Base-by-base conservation (phyloP, 2,113 vertebrate species). In the Rhadina sibilatrix region DNA sequence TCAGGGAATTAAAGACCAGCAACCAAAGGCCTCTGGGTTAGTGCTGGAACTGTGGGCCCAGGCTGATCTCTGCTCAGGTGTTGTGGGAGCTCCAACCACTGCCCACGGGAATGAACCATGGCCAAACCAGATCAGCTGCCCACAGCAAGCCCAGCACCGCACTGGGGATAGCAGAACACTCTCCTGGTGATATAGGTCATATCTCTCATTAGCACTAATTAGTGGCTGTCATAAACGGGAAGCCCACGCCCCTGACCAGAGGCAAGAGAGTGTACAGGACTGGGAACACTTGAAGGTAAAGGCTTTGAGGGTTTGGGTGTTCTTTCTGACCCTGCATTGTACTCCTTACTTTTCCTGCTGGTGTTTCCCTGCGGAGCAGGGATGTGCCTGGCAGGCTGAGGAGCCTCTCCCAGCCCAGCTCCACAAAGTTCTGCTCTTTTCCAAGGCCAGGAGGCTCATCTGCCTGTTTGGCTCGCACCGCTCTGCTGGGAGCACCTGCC, bases 71-170 rank as follows among this genome's bases (percentile, higher is more conserved):
- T 1, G 10, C 1, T 33, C 42, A 49, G 82, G 75, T 46, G 21
- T 3, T 44, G n/a, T 37, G 72, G 69, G 35, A 81, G 68, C 20
- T 92, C 25, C 50, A 50, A 9, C 28, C 4, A 0, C 49, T 37
- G 63, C 46, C 33, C 0, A 1, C 0, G 0, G 89, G 16, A 20
- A 74, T 56, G 56, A 44, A 22, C 0, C 6, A 44, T 0, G 4
- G 53, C 40, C 61, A 70, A 56, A 37, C 15, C 81, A 53, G 81
- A 23, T 0, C 28, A 7, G 7, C 31, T 13, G 49, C 37, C 56
- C 74, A 38, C 52, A 16, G 66, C 0, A 2, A 71, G 46, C 46
- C 44, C 68, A 15, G 46, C 5, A 30, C 5, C 0, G 0, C 1
- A 0, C 40, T 21, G 31, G 47, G 25, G 12, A 61, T 10, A 50